Percentiles rank a stretch among this genome's conserved stretches.
phyloP scores from a whole-genome alignment of 1,140 invertebrate species.

The Muscidifurax raptorellus region DNA sequence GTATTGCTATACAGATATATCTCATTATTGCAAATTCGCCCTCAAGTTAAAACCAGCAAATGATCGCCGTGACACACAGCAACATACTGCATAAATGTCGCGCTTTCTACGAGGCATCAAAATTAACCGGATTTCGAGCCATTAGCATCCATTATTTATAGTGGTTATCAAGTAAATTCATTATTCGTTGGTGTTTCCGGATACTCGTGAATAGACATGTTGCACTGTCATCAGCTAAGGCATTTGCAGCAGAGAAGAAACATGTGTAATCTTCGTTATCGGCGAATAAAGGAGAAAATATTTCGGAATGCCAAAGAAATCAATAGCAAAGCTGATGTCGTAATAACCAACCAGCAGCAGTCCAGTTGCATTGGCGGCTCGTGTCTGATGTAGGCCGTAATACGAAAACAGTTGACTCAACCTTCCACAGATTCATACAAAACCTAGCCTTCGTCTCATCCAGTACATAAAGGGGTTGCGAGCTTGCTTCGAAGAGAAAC shows the following conservation, averaged over 20 bases:
- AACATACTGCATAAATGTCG: background rate
- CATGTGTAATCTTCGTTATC: too few species aligned
- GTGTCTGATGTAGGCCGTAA: background rate
- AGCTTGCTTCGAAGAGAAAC: conserved; percentile 39
- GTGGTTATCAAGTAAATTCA: background rate
- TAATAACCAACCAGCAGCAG: background rate
- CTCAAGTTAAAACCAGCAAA: background rate
- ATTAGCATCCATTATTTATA: background rate
- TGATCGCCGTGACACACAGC: background rate
- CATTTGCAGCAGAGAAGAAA: too few species aligned
- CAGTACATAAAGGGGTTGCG: conserved; percentile 13
- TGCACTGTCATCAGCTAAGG: too few species aligned
- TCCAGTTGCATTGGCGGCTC: background rate
- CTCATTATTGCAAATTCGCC: background rate
- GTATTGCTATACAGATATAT: background rate
- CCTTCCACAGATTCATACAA: background rate
- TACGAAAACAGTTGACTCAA: conserved; percentile 34
- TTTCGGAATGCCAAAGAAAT: background rate
- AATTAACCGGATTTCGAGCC: background rate
- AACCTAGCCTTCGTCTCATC: background rate
- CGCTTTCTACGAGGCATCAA: background rate
- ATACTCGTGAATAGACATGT: too few species aligned
- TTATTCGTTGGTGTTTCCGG: background rate
- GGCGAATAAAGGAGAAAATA: too few species aligned
- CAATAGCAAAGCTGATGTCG: background rate